A percentile compares a stretch with the other conserved stretches of the same genome.
phyloP scores from a whole-genome alignment of 2,113 vertebrate species.

The Brachyhypopomus gauderio region DNA sequence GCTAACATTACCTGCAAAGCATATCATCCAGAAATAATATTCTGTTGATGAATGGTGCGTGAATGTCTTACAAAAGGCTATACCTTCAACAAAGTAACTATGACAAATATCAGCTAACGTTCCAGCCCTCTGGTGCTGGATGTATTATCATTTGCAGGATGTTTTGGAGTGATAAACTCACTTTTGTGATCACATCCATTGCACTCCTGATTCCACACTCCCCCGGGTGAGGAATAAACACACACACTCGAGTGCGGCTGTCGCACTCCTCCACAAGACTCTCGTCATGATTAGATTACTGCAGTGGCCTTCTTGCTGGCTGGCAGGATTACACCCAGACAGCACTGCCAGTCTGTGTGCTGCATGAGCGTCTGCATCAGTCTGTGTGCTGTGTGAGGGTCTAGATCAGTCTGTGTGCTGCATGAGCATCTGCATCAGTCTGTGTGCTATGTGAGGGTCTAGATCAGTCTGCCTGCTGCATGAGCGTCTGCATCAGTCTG shows the following conservation, averaged over 20 bases:
- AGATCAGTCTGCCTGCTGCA: not conserved
- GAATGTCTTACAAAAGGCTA: no score
- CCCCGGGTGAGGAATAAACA: slow-evolving; percentile 61
- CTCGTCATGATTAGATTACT: slow-evolving; percentile 69
- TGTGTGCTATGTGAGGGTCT: slow-evolving; percentile 7
- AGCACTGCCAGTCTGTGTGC: slow-evolving; percentile 32
- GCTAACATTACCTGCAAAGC: not conserved
- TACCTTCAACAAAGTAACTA: not conserved
- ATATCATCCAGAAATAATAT: not conserved
- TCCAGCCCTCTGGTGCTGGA: slow-evolving; percentile 30
- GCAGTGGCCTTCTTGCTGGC: slow-evolving; percentile 65
- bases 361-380: not conserved
- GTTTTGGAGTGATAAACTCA: slow-evolving; percentile 32
- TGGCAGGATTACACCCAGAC: slow-evolving; percentile 59
- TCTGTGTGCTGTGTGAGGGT: not conserved
- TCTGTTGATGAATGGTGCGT: not conserved
- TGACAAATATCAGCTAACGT: slow-evolving; percentile 33
- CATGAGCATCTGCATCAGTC: not conserved
- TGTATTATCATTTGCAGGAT: slow-evolving; percentile 31
- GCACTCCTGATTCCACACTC: slow-evolving; percentile 59
- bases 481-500: no score
- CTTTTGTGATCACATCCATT: slow-evolving; percentile 21
- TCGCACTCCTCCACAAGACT: slow-evolving; percentile 70
- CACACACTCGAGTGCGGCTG: slow-evolving; percentile 67
- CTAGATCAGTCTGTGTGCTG: not conserved